These are phyloP conservation scores for Cossypha caffra DNA, from an alignment of 2,797 vertebrate genomes.

Conservation along the genomic window DNA sequence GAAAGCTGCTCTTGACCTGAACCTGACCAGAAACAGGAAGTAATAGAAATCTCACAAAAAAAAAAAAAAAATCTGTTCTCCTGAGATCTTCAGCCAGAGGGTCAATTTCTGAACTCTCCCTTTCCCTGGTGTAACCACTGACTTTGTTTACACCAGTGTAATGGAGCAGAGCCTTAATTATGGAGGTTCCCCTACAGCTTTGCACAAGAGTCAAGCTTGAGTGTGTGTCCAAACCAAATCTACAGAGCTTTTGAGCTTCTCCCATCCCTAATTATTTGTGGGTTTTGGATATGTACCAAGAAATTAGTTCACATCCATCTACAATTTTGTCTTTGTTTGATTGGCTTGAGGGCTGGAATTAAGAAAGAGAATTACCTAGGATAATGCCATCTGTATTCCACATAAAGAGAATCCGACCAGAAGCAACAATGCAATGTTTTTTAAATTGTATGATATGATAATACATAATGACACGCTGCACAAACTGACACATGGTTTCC, in stretches of 20 bases:
- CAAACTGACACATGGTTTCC: conserved; percentile 37
- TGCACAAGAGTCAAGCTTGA: not conserved
- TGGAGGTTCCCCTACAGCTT: conserved; percentile 51
- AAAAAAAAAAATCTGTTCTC: conserved; percentile 16
- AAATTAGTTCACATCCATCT: conserved; percentile 44
- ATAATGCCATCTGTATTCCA: conserved; percentile 39
- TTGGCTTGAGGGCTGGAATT: conserved; percentile 47
- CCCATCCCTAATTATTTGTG: conserved; percentile 54
- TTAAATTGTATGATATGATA: conserved; percentile 43
- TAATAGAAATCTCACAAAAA: conserved; percentile 37
- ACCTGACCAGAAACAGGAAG: conserved; percentile 71
- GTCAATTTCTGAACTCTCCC: conserved; percentile 29
- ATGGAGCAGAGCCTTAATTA: conserved; percentile 33
- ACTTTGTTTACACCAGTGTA: conserved; percentile 54
- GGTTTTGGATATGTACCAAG: conserved; percentile 53
- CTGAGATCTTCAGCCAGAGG: conserved; percentile 42
- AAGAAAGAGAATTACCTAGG: conserved; percentile 44
- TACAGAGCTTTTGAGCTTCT: conserved; percentile 35
- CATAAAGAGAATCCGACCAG: conserved; percentile 40
- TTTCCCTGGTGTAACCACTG: conserved; percentile 43
- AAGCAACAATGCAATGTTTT: conserved; percentile 56
- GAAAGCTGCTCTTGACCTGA: conserved; percentile 65
- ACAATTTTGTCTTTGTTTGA: conserved; percentile 47
- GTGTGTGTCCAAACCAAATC: conserved; percentile 47
- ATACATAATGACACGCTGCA: conserved; percentile 45